Evolutionary conservation across 1,140 invertebrate genomes (phyloP), one percentile per base, ranked within the genome.

Genomic region (Cydia pomonella): DNA sequence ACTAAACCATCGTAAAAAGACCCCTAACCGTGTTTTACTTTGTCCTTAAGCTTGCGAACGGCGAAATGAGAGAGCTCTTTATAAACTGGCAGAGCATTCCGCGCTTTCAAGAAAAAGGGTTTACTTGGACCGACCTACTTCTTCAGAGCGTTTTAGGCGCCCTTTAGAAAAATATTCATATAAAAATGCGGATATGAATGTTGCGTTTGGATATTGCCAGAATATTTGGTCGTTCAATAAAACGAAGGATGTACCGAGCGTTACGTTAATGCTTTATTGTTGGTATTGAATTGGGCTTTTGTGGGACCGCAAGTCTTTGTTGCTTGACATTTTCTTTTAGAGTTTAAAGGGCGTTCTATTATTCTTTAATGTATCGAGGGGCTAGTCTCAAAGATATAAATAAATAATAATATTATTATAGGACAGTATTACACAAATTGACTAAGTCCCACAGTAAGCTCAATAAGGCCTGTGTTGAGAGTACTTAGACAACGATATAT

Each of bases 21-120:
- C 83, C 85, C 83, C n/a, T 38, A 33, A 13, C 64, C 64, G 29
- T 69, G 29, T 69, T 69, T 69, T 18, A 33, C 29, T 29, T 33
- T 18, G n/a, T 69, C 63, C n/a, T 6, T 69, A 18, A 29, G 33
- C 7, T 29, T n/a, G 75, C 21, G 66, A 76, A 75, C 63, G 64
- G 76, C 64, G 73, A 72, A 63, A 33, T 72, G 27, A 33, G 38
- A 21, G 5, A 73, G 86, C 2, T 82, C 80, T 63, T 21, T 18
- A 23, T 75, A 78, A 21, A 77, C n/a, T 85, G 86, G 87, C 18
- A 29, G 44, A 33, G 12, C 50, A 41, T 25, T 64, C 53, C 69
- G 44, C 62, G 78, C 79, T 79, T 79, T 79, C 73, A 75, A 82
- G 82, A 82, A 86, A 88, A 87, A 83, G 85, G 83, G 81, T 69